Evolutionary conservation across 1,140 invertebrate species (phyloP).

Genomic region (Hesperophylax magnus): DNA sequence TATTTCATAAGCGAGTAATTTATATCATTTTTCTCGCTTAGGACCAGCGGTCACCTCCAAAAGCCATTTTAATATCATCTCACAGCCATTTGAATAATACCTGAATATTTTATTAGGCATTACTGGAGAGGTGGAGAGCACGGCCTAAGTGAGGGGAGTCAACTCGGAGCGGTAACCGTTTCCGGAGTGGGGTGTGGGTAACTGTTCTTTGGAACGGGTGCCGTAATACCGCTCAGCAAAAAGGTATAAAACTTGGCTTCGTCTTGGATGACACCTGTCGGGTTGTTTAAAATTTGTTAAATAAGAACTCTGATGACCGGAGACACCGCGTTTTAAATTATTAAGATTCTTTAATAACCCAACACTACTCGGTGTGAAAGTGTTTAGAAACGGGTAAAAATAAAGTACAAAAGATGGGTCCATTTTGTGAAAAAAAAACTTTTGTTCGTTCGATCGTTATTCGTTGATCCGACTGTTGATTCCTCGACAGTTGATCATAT

Average conservation of each 20-base stretch:
- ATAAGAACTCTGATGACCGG: conserved; percentile 17
- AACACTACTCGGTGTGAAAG: neutral
- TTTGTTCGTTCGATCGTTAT: too few species aligned
- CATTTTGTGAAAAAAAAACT: too few species aligned
- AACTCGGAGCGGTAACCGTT: too few species aligned
- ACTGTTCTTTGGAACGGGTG: too few species aligned
- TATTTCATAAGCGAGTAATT: neutral
- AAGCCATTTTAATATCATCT: neutral
- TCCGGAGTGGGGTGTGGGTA: too few species aligned
- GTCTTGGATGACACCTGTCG: conserved; percentile 28
- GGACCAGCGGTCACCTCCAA: neutral
- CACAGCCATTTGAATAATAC: conserved; percentile 37
- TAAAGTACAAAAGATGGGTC: neutral
- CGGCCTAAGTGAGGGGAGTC: neutral
- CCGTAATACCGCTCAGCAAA: too few species aligned
- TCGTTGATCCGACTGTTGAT: too few species aligned
- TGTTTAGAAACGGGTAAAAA: neutral
- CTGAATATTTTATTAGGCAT: conserved; percentile 25
- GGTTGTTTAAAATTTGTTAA: conserved; percentile 41
- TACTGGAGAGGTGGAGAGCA: neutral
- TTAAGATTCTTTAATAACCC: conserved; percentile 18
- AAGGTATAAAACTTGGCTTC: neutral
- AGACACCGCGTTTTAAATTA: conserved; percentile 43
- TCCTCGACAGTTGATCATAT: too few species aligned
- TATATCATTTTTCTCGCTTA: neutral